Evolutionary conservation across 2,113 vertebrate species (phyloP), one percentile per base, ranked within the genome.

Genomic region (Enhydra lutris): DNA sequence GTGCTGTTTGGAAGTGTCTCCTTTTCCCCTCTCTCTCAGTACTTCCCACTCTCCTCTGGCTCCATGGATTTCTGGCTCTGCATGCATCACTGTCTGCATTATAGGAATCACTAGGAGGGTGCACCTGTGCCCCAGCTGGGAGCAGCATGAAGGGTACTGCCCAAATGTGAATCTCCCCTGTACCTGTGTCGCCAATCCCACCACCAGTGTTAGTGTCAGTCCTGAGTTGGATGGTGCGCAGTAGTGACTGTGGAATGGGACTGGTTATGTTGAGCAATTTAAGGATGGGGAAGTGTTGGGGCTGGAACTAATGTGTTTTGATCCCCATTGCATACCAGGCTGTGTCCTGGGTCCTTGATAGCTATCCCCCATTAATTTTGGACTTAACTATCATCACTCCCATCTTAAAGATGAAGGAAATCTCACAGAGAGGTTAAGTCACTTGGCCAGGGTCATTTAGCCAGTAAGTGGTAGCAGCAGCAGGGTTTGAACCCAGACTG

Each of bases 321-420:
- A 74, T 50, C 29, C 34, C 31, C 34, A 7, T 1, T 9, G 17
- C 23, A 34, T 59, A 31, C 4, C 63, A 23, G 34, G 82, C 34
- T 59, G 45, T 34, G 55, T 42, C 31, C 84, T 89, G 23, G 3
- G 29, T 11, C 34, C 74, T 47, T 71, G 20, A 45, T 13, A 73
- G 18, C 11, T 47, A 0, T 45, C 21, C 9, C 29, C 8, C 80
- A 4, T 29, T 45, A 8, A 59, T 87, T 39, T 21, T 39, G 73
- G 47, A n/a, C 29, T 47, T 57, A 24, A 61, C 6, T 39, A 36
- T 61, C 8, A 69, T 14, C 61, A 65, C 31, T 36, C 3, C 15
- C 65, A 45, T 78, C 69, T 89, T 97, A 34, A 85, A 89, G 4
- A 42, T 88, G 45, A 84, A 76, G 42, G 69, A 78, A 88, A 42